These are phyloP conservation scores for Noctua fimbriata DNA, from an alignment of 2,888 invertebrate genomes.

Conservation along the genomic window DNA sequence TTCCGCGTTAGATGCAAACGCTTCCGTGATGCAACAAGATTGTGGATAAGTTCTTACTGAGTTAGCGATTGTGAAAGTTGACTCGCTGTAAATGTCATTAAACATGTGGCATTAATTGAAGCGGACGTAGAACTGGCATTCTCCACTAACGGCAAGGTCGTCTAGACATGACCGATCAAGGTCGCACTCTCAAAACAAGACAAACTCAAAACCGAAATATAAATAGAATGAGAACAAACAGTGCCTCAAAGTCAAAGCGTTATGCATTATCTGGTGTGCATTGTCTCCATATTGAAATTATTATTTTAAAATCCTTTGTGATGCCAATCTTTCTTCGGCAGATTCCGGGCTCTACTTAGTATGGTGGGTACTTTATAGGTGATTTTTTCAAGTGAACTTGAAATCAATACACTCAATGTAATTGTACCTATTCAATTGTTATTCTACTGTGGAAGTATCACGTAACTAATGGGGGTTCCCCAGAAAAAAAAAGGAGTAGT, in stretches of 20 bases:
- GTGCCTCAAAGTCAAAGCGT: slow-evolving; percentile 46
- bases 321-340: slow-evolving; percentile 42
- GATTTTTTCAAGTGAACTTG: not conserved
- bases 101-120: slow-evolving; percentile 73
- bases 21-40: slow-evolving; percentile 76
- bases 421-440: slow-evolving; percentile 13
- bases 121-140: slow-evolving; percentile 79
- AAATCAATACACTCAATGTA: not conserved
- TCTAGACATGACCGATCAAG: slow-evolving; percentile 79
- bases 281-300: slow-evolving; percentile 31
- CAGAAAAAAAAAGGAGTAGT: not conserved
- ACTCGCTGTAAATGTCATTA: slow-evolving; percentile 72
- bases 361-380: not conserved
- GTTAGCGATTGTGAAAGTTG: slow-evolving; percentile 74
- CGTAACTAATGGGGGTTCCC: slow-evolving; percentile 11
- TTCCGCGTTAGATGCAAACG: slow-evolving; percentile 74
- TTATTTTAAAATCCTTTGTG: slow-evolving; percentile 43
- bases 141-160: slow-evolving; percentile 79
- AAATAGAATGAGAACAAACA: slow-evolving; percentile 60
- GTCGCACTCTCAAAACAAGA: slow-evolving; percentile 74
- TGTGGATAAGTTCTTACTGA: slow-evolving; percentile 62
- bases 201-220: slow-evolving; percentile 62
- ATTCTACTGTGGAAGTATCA: slow-evolving; percentile 18
- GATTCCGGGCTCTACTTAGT: slow-evolving; percentile 25
- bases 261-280: slow-evolving; percentile 44